These are phyloP conservation scores for Semnopithecus entellus DNA, from an alignment of 2,113 vertebrate species.

Conservation along the genomic window DNA sequence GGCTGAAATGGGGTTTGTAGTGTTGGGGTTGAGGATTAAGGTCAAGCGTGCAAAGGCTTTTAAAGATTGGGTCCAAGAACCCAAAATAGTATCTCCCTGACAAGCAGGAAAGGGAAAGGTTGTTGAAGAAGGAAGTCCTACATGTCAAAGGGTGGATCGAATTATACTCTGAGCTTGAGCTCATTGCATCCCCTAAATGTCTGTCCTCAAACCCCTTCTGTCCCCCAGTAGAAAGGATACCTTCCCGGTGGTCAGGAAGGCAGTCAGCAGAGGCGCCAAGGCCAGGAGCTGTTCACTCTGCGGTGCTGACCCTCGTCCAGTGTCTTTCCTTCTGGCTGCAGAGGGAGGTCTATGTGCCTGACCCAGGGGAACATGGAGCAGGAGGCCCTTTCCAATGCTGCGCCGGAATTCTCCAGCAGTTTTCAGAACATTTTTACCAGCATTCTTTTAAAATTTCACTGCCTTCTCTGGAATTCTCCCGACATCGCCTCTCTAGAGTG, in stretches of 20 bases:
- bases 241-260: no score
- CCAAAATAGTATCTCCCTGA: not conserved
- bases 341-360: fast-evolving
- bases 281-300: constrained; percentile 32
- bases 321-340: fast-evolving
- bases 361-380: not conserved
- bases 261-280: fast-evolving
- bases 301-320: not conserved
- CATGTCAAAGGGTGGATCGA: not conserved
- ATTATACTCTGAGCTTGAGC: not conserved
- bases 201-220: not conserved
- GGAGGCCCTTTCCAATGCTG: not conserved
- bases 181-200: not conserved
- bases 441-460: not conserved
- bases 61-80: not conserved
- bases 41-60: not conserved
- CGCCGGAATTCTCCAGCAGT: not conserved
- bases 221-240: fast-evolving
- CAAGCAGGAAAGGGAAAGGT: not conserved
- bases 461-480: constrained; percentile 25
- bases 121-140: not conserved
- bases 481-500: not conserved
- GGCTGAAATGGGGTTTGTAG: not conserved
- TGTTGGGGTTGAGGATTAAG: not conserved
- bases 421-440: not conserved